Evolutionary conservation across 2,113 vertebrate species (phyloP), one percentile per base, ranked within the genome.

Genomic region (Bostrychus sinensis): DNA sequence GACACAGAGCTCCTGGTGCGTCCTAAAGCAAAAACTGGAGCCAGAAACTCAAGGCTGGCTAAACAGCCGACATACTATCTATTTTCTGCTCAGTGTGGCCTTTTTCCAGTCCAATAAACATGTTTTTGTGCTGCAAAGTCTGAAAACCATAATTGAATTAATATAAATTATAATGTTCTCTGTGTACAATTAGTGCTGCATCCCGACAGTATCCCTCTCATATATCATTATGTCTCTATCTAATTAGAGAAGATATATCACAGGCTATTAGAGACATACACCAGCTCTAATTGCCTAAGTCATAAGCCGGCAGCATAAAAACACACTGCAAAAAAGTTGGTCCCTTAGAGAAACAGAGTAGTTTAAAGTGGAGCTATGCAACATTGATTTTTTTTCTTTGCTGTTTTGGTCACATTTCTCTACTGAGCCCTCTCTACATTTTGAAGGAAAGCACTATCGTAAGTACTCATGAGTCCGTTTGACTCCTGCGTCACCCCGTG

Each of bases 211-310:
- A 34, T n/a, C 20, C 41, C 59, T 69, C 42, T 51, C 53, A 66
- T 63, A 67, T 43, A 60, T 73, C 77, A 71, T 78, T 23, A 39
- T 69, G 61, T 58, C 78, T 64, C 23, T 53, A 71, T 73, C 72
- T 48, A 65, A 79, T 82, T 88, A 75, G 61, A 80, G 66, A 65
- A 54, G 23, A 80, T 60, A 56, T 43, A 41, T 53, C 67, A 75
- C 48, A 43, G 62, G 43, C 61, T 53, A 51, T 82, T 82, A 75
- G 66, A 66, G 45, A 26, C 63, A 37, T 23, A 57, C 57, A 69
- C 37, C 19, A 43, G 26, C 39, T 72, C 43, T 73, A 62, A 78
- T 60, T 72, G 41, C 48, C 62, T 39, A 46, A 78, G 70, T 70
- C 67, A 70, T 48, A 63, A 75, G 37, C 55, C 60, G 76, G 71